These are phyloP conservation scores for Vidua macroura DNA, from an alignment of 2,113 vertebrate species.

Conservation along the genomic window DNA sequence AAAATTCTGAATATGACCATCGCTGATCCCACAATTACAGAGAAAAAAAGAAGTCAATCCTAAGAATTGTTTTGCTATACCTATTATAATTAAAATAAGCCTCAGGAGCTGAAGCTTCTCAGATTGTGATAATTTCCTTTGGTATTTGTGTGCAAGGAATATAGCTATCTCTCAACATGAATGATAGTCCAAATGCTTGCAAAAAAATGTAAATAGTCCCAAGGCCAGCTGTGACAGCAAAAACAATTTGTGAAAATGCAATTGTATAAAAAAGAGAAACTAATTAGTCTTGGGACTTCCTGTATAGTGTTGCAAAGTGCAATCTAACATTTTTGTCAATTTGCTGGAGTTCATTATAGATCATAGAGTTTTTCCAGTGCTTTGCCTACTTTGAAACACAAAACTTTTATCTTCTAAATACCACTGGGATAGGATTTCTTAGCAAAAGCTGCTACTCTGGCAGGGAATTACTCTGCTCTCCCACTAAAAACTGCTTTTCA, in stretches of 20 bases:
- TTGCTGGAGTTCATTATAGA: constrained; percentile 27
- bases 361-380: not conserved
- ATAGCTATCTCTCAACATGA: constrained; percentile 26
- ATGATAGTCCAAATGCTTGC: constrained; percentile 7
- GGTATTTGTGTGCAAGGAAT: constrained; percentile 26
- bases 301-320: constrained; percentile 20
- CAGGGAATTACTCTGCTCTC: not conserved
- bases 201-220: constrained; percentile 44
- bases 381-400: not conserved
- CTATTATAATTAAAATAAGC: constrained; percentile 25
- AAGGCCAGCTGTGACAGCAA: constrained; percentile 56
- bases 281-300: constrained; percentile 54
- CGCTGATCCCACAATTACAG: not conserved
- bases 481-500: not conserved
- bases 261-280: constrained; percentile 36
- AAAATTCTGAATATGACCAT: not conserved
- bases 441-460: not conserved
- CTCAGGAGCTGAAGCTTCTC: constrained; percentile 10
- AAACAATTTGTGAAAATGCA: constrained; percentile 48
- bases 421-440: not conserved
- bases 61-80: not conserved
- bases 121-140: constrained; percentile 30
- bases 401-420: not conserved
- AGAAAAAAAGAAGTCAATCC: not conserved
- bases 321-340: constrained; percentile 45